Evolutionary conservation across 2,797 vertebrate species (phyloP).

Genomic region (Rhabdomys pumilio): DNA sequence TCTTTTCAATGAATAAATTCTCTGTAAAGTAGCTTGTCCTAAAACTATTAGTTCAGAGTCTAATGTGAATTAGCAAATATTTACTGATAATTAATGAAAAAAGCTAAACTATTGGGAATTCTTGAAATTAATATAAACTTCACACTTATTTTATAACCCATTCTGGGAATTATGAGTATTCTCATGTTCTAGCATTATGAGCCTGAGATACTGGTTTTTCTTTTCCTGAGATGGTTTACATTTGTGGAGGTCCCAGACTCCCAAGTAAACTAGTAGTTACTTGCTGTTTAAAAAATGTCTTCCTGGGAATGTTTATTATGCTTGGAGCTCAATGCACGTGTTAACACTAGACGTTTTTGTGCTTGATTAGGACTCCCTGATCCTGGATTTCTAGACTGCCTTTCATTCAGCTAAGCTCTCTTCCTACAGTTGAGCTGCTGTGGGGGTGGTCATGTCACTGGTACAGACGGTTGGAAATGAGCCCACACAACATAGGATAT

Average conservation of each 20-base stretch:
- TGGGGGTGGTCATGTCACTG: slow-evolving; percentile 67
- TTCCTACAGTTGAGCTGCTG: slow-evolving; percentile 52
- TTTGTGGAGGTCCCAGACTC: slow-evolving; percentile 12
- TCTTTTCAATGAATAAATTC: slow-evolving; percentile 21
- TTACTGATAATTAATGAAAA: slow-evolving; percentile 12
- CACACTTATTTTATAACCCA: neutral
- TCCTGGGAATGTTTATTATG: slow-evolving; percentile 42
- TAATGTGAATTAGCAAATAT: slow-evolving; percentile 46
- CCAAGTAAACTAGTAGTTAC: slow-evolving; percentile 45
- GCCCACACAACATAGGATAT: slow-evolving; percentile 46
- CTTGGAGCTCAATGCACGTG: neutral
- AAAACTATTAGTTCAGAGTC: slow-evolving; percentile 47
- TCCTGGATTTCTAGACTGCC: slow-evolving; percentile 69
- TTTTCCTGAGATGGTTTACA: neutral
- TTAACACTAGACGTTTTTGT: slow-evolving; percentile 15
- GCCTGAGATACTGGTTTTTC: slow-evolving; percentile 40
- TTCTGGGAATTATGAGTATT: neutral
- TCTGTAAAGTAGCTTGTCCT: neutral
- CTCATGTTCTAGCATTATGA: neutral
- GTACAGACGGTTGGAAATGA: slow-evolving; percentile 52
- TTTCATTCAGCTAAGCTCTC: slow-evolving; percentile 70
- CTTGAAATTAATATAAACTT: slow-evolving; percentile 43
- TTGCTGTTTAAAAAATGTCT: slow-evolving; percentile 55
- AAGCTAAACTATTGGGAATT: slow-evolving; percentile 16
- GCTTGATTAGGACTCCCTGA: slow-evolving; percentile 2